Conservation (phyloP, 2,888 invertebrate genomes). For the Gandaritis pyraliata region DNA sequence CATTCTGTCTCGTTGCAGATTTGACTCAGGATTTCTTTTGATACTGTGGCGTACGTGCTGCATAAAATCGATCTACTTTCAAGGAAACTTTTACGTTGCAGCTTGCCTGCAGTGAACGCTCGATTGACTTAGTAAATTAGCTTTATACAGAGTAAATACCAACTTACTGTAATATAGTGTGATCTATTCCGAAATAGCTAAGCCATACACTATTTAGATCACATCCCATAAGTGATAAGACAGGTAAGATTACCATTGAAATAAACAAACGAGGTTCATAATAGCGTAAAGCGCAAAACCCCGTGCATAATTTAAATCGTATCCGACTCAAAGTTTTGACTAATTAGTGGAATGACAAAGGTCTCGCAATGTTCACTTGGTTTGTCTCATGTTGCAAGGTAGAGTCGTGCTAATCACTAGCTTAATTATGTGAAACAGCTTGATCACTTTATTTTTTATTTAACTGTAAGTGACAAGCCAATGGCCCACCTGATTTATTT, state of each 20-base stretch:
- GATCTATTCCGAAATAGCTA: not conserved
- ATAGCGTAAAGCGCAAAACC: conserved; percentile 23
- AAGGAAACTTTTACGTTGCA: too few species aligned
- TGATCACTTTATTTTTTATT: not conserved
- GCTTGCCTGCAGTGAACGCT: too few species aligned
- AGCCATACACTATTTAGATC: not conserved
- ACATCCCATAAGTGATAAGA: not conserved
- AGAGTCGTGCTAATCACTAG: conserved; percentile 27
- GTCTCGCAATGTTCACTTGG: conserved; percentile 34
- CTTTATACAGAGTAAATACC: too few species aligned
- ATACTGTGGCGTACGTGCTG: too few species aligned
- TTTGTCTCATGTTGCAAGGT: conserved; percentile 29
- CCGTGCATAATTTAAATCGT: conserved; percentile 39
- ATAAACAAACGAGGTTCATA: conserved; percentile 12
- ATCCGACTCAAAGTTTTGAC: conserved; percentile 44
- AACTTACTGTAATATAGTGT: too few species aligned
- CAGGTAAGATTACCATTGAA: conserved; percentile 11
- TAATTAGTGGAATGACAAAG: conserved; percentile 48
- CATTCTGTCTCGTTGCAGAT: too few species aligned
- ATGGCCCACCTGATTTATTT: too few species aligned
- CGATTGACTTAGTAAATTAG: too few species aligned
- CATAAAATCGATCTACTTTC: too few species aligned
- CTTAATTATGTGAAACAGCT: conserved; percentile 18
- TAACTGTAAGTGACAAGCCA: too few species aligned
- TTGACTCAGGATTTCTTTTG: too few species aligned